Base-by-base conservation (phyloP, 1,140 invertebrate genomes). In the Drosophila sucinea region DNA sequence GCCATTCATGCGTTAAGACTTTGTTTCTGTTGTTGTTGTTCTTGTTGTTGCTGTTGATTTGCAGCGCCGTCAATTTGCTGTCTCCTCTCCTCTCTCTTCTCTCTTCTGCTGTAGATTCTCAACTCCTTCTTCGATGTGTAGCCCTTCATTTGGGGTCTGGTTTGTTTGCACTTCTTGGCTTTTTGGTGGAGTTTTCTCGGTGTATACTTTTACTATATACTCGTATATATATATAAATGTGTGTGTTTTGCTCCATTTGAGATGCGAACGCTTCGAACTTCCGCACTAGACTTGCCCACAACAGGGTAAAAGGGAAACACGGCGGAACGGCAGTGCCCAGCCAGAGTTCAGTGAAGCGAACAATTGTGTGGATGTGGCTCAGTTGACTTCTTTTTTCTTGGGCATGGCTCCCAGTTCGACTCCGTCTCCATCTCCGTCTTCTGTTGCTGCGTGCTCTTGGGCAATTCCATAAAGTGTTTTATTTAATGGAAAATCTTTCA, bases 401-500 rank as follows among this genome's bases (percentile, higher is more conserved):
- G 61, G 29, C 44, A 38, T 40, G 64, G 55, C 25, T 27, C 10
- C 60, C 35, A 61, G 35, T 51, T 38, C 32, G 17, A 51, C 44
- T 51, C 17, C 41, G 41, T 17, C 41, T 44, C 44, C 44, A 23
- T 27, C 44, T 51, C 55, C 35, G 65, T 58, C 35, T 51, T 25
- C 41, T 41, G 47, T 33, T 35, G 32, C 84, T 89, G 84, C 84
- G 84, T 89, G 84, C 70, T 78, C 70, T 78, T 73, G 68, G 84
- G 84, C 84, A 77, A 89, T 89, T 89, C 84, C 80, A 90, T 90
- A 84, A 89, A 89, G 84, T 89, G 84, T 90, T 89, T 89, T 89
- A 89, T 89, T 89, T 89, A 89, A 89, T 89, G 84, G 85, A 89
- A 89, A 89, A 89, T 89, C 84, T 89, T 89, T 89, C 84, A 89